phyloP scores from a whole-genome alignment of 2,888 invertebrate species.

The Habrosyne pyritoides region DNA sequence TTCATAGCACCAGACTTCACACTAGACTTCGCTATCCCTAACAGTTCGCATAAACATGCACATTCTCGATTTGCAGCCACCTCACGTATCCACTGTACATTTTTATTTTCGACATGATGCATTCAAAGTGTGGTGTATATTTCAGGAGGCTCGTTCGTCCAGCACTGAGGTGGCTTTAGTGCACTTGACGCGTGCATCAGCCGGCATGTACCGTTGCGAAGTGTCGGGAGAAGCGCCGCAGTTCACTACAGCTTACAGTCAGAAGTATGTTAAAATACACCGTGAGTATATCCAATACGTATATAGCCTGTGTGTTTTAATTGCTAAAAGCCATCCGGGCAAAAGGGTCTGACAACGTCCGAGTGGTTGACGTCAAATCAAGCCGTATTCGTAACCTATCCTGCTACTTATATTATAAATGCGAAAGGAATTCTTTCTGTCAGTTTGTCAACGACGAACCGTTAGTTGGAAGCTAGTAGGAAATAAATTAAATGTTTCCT shows the following conservation, averaged over 20 bases:
- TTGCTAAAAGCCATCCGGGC: too few relatives aligned
- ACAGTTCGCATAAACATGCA: not conserved
- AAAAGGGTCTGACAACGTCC: too few relatives aligned
- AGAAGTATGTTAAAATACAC: constrained; percentile 72
- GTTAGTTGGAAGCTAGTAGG: too few relatives aligned
- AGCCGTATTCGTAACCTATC: too few relatives aligned
- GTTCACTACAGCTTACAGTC: constrained; percentile 67
- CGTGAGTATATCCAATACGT: constrained; percentile 57
- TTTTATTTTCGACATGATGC: not conserved
- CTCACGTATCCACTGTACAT: constrained; percentile 1
- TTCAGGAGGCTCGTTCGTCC: not conserved
- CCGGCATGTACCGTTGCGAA: constrained; percentile 81
- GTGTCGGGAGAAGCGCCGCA: constrained; percentile 82
- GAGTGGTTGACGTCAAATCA: too few relatives aligned
- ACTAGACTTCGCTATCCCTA: not conserved
- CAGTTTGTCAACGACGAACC: too few relatives aligned
- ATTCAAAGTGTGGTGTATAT: constrained; percentile 4
- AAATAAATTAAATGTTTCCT: too few relatives aligned
- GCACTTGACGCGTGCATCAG: constrained; percentile 71
- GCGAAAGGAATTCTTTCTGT: too few relatives aligned
- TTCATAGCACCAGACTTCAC: not conserved
- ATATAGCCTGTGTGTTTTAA: too few relatives aligned
- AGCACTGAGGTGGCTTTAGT: constrained; percentile 68
- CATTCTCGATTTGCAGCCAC: not conserved
- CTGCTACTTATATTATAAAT: too few relatives aligned